Base-by-base conservation (phyloP, 2,113 vertebrate species). In the Puma concolor region DNA sequence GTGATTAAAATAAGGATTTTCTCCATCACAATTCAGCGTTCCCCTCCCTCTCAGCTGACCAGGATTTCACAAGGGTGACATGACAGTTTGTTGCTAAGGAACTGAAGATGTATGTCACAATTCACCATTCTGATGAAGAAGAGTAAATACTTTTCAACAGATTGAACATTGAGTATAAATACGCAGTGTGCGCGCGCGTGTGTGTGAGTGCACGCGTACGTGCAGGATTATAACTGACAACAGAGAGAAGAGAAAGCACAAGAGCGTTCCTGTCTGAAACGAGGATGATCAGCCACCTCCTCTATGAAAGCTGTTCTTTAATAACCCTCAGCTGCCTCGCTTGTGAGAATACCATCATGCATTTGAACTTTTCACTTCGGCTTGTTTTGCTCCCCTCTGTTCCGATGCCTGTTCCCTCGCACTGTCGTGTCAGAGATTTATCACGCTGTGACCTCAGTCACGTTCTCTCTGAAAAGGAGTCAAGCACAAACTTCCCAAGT, bases 351-450 rank as follows among this genome's bases (percentile, higher is more conserved):
- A 90, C 77, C 84, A 31, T 60, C 71, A 41, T 93, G 92, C 81
- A 69, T 60, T 66, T 97, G 97, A 98, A 98, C 97, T 98, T 96
- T 97, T 96, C 95, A 91, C 97, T 97, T 91, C 21, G 15, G 76
- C 91, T 97, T 94, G 52, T 91, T 96, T 95, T 4, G 9, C 92
- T 93, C 64, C 54, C 57, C 69, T 94, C 74, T 97, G 36, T 76
- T 95, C 85, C 52, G 63, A 91, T 92, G 90, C 31, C 7, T 72
- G 36, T 74, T 64, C 92, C 92, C 82, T 97, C 88, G 71, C 77
- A 33, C 41, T 57, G 90, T 90, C 2, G 0, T 96, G 88, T 95
- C 88, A 92, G 88, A 69, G 82, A 95, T 83, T 81, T 57, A 63
- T 88, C 96, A 80, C 94, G 79, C 95, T 79, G 50, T 81, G 97